phyloP scores from a whole-genome alignment of 1,140 invertebrate species.

The Rhyzopertha dominica region DNA sequence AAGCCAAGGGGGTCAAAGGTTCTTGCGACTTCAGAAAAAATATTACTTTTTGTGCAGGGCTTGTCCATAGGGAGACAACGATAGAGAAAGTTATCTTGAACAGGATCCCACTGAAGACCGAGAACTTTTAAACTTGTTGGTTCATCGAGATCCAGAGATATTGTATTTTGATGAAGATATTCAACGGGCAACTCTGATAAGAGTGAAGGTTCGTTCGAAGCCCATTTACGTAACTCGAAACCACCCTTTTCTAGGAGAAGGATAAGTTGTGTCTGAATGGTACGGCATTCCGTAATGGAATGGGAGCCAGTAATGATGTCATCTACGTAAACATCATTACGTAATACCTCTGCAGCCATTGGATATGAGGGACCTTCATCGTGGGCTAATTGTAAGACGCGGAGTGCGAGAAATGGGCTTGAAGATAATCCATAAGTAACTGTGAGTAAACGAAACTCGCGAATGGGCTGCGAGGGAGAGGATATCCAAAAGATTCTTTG shows the following conservation, averaged over 20 bases:
- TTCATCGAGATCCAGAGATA: too few relatives aligned
- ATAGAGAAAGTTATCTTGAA: too few relatives aligned
- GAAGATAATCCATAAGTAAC: conserved; percentile 40
- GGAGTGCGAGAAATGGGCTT: conserved; percentile 36
- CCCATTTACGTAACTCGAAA: too few relatives aligned
- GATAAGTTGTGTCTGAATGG: conserved; percentile 21
- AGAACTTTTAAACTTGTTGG: too few relatives aligned
- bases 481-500: conserved; percentile 42
- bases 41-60: too few relatives aligned
- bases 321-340: conserved; percentile 32
- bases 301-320: conserved; percentile 26
- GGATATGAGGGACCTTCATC: conserved; percentile 29
- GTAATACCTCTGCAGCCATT: conserved; percentile 15
- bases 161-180: not conserved
- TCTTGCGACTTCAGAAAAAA: too few relatives aligned
- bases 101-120: too few relatives aligned
- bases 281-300: conserved; percentile 15
- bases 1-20: too few relatives aligned
- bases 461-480: conserved; percentile 9
- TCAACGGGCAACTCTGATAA: not conserved
- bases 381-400: conserved; percentile 27
- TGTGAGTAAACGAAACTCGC: conserved; percentile 30
- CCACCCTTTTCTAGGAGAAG: not conserved
- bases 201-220: too few relatives aligned
- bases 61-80: too few relatives aligned